phyloP scores from a whole-genome alignment of 2,797 vertebrate genomes.

The Pangasius sanitwongsei region DNA sequence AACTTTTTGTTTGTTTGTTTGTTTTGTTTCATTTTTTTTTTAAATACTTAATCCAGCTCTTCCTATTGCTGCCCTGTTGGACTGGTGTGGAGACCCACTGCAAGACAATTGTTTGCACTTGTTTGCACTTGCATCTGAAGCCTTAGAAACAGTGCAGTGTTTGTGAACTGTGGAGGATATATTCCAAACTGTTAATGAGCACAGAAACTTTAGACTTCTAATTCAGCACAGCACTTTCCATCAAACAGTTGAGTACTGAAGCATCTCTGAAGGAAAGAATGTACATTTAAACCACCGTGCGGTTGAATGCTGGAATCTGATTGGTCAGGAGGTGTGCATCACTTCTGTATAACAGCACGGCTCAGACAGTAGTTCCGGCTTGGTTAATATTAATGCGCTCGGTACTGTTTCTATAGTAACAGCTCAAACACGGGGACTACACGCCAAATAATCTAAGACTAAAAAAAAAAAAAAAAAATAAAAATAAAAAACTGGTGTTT shows the following conservation, averaged over 20 bases:
- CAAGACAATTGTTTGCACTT: neutral
- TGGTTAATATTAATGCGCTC: neutral
- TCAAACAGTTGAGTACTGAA: neutral
- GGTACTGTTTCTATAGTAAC: neutral
- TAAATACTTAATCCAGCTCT: neutral
- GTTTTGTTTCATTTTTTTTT: no score
- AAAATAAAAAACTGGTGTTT: neutral
- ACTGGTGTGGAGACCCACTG: neutral
- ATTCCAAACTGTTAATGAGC: conserved; percentile 14
- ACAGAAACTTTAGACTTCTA: neutral
- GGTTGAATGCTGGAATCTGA: neutral
- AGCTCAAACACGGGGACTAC: neutral
- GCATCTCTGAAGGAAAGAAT: neutral
- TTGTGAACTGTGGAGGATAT: neutral
- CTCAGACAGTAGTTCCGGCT: neutral
- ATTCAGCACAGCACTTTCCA: neutral
- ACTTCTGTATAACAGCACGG: neutral
- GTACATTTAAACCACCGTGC: neutral
- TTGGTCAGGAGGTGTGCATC: neutral
- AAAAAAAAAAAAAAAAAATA: neutral
- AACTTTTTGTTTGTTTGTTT: no score
- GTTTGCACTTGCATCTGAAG: neutral
- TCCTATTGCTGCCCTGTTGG: neutral
- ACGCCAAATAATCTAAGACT: neutral
- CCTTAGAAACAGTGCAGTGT: conserved; percentile 5